These are phyloP conservation scores for Brachypodius melanocephalos DNA, from an alignment of 2,113 vertebrate genomes.

Conservation along the genomic window DNA sequence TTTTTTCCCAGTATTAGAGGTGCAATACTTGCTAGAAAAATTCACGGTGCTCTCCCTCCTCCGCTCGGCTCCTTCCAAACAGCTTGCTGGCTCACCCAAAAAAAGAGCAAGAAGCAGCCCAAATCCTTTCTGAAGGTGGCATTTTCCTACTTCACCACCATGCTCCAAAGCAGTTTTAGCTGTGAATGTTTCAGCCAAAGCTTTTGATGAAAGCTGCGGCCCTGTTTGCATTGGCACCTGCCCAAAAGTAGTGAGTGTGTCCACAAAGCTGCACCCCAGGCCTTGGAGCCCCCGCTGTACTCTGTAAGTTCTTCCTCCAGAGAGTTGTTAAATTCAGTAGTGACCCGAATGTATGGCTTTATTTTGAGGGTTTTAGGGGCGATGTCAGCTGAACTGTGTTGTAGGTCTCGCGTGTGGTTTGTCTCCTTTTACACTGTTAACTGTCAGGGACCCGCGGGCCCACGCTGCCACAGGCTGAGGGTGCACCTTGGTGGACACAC, in stretches of 20 bases:
- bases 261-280: slow-evolving; percentile 77
- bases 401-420: slow-evolving; percentile 67
- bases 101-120: neutral
- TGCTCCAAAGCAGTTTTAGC: neutral
- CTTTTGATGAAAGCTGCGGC: neutral
- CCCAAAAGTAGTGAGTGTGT: slow-evolving; percentile 4
- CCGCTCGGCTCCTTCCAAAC: slow-evolving; percentile 4
- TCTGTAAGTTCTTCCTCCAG: slow-evolving; percentile 73
- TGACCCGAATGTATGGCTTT: slow-evolving; percentile 72
- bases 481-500: slow-evolving; percentile 73
- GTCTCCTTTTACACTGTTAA: slow-evolving; percentile 64
- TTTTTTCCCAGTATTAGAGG: slow-evolving; percentile 79
- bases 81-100: neutral
- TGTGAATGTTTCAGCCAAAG: neutral
- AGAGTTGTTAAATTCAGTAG: slow-evolving; percentile 61
- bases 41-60: slow-evolving; percentile 56
- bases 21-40: slow-evolving; percentile 83
- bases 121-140: neutral
- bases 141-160: neutral
- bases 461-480: slow-evolving; percentile 68
- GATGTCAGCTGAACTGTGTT: slow-evolving; percentile 70
- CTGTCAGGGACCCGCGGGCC: slow-evolving; percentile 66
- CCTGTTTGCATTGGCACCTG: neutral
- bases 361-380: slow-evolving; percentile 54
- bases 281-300: slow-evolving; percentile 58